phyloP scores from a whole-genome alignment of 1,140 invertebrate species.

The honey bee (Apis mellifera) region DNA sequence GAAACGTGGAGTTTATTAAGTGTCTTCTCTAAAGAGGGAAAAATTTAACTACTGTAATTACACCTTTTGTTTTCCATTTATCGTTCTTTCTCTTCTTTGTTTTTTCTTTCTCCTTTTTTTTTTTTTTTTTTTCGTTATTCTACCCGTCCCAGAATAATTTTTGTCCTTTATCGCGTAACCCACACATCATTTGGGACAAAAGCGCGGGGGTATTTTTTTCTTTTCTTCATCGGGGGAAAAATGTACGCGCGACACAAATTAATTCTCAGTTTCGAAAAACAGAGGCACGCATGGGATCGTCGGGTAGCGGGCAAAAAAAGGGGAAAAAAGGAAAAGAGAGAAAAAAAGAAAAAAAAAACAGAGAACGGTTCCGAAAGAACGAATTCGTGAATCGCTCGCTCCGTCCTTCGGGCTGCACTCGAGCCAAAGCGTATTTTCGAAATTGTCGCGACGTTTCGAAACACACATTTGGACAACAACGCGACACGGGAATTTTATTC shows the following conservation, averaged over 20 bases:
- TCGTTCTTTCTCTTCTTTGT: no score
- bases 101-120: no score
- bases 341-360: no score
- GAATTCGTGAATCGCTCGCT: conserved; percentile 8
- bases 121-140: neutral
- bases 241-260: conserved; percentile 14
- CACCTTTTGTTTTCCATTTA: no score
- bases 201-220: neutral
- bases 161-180: conserved; percentile 5
- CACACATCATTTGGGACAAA: conserved; percentile 23
- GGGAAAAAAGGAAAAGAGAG: neutral
- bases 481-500: neutral
- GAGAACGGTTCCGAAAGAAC: no score
- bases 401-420: neutral
- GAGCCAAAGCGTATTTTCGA: conserved; percentile 10
- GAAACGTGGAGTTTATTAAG: neutral
- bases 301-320: neutral
- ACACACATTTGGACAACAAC: neutral
- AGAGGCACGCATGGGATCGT: neutral
- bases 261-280: conserved; percentile 8
- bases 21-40: no score
- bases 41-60: neutral
- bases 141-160: conserved; percentile 13
- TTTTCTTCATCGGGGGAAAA: conserved; percentile 1
- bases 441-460: conserved; percentile 5